Evolutionary conservation across 2,888 invertebrate species (phyloP), one percentile per base, ranked within the genome.

Genomic region (Drosophila meridionalis): DNA sequence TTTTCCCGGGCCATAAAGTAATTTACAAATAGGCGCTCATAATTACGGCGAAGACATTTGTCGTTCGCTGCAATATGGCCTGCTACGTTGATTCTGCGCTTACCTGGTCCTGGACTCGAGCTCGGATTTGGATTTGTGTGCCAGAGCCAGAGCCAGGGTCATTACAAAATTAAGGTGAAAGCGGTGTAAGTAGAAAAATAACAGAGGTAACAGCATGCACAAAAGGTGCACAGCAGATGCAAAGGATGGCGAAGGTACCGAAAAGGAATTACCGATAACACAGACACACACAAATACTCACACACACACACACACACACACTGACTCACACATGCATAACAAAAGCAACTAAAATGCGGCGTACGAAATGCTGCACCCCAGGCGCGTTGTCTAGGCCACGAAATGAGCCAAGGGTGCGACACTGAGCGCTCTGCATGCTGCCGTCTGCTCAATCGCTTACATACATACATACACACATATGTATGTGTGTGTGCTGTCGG

Each of bases 11-110:
- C 69, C 79, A 78, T 79, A 83, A 83, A 88, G 82, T 88, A 88
- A 84, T 86, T 76, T 86, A 78, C 65, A 76, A 83, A 78, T 81
- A 83, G 87, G 83, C 69, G 73, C 75, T 71, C 85, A 87, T 80
- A 66, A 80, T 50, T 47, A 57, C 50, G 53, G 43, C 55, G 34
- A 55, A 68, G 78, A 70, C 62, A 52, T 69, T 57, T 50, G 52
- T 26, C 32, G 52, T 28, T 34, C 6, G 28, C 20, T 20, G 57
- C 43, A 45, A 36, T 14, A 48, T 43, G 53, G 32, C 40, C 50
- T 32, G 50, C 50, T n/a, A 38, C 43, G 14, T 36, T 32, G 42
- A 11, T 34, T n/a, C 20, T 20, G 59, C 57, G 64, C 32, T 69
- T 84, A 85, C 87, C 83, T 85, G 80, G 55, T 20, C 28, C 12